Evolutionary conservation across 1,140 invertebrate species (phyloP).

Genomic region (Argopecten irradians): DNA sequence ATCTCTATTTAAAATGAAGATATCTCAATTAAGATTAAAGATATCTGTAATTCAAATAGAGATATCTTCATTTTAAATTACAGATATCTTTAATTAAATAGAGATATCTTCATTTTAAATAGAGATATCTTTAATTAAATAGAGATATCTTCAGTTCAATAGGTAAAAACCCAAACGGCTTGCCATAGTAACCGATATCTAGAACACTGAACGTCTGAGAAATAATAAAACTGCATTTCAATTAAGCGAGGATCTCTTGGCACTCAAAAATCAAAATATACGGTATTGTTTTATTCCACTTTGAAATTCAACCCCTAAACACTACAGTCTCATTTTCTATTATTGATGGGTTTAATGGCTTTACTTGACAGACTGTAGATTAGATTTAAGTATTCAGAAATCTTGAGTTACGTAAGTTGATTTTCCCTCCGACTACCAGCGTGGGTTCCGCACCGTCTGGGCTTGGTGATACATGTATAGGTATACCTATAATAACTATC

Average conservation of each 20-base stretch:
- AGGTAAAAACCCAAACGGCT: too few species aligned
- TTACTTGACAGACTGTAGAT: background rate
- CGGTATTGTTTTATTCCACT: background rate
- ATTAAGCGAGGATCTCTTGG: background rate
- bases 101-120: too few species aligned
- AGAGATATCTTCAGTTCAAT: too few species aligned
- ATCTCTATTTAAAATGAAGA: too few species aligned
- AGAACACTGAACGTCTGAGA: background rate
- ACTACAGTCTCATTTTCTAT: background rate
- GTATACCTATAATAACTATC: background rate
- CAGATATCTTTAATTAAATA: too few species aligned
- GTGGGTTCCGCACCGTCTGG: background rate
- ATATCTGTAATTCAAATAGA: too few species aligned
- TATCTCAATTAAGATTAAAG: too few species aligned
- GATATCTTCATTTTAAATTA: too few species aligned
- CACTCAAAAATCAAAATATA: background rate
- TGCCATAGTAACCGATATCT: background rate
- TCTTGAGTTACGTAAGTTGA: conserved; percentile 2
- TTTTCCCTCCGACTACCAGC: background rate
- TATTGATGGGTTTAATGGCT: background rate
- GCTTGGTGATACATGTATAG: background rate
- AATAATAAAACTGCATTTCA: background rate
- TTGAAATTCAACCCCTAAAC: background rate
- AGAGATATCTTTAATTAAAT: too few species aligned
- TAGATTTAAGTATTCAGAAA: background rate